Percentiles rank a stretch among this genome's conserved stretches.
These are phyloP conservation scores for Odontamblyopus lacepedii DNA, from an alignment of 2,797 vertebrate genomes.

Conservation along the genomic window DNA sequence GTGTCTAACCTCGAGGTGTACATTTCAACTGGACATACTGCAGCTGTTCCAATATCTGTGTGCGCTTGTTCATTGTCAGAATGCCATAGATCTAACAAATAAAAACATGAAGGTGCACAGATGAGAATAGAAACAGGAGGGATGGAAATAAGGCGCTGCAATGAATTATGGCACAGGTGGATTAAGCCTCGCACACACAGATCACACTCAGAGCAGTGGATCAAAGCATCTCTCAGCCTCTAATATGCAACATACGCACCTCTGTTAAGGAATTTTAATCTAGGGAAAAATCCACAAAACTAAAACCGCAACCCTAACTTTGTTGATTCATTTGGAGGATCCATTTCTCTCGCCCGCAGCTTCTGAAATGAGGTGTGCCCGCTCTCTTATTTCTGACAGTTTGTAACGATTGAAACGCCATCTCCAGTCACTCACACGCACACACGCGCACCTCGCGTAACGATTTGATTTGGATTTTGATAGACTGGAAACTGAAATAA, in stretches of 20 bases:
- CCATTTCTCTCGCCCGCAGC: slow-evolving; percentile 27
- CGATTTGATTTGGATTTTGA: neutral
- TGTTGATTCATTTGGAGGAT: slow-evolving; percentile 34
- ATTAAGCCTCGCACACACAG: slow-evolving; percentile 14
- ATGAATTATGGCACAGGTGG: slow-evolving; percentile 29
- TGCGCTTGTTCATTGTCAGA: slow-evolving; percentile 86
- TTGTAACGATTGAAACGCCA: slow-evolving; percentile 46
- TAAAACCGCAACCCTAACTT: neutral
- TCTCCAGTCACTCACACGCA: slow-evolving; percentile 15
- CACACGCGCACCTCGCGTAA: slow-evolving; percentile 1
- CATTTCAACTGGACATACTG: slow-evolving; percentile 88
- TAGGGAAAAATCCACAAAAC: neutral
- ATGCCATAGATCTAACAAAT: slow-evolving; percentile 88
- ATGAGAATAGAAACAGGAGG: slow-evolving; percentile 62
- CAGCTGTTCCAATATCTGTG: slow-evolving; percentile 86
- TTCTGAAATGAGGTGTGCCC: slow-evolving; percentile 35
- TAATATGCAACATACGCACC: slow-evolving; percentile 6
- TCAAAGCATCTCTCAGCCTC: neutral
- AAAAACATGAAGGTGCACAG: slow-evolving; percentile 78
- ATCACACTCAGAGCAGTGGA: slow-evolving; percentile 8
- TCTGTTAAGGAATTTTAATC: neutral
- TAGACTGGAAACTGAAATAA: neutral
- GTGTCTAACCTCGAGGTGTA: slow-evolving; percentile 85
- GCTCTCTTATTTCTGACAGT: slow-evolving; percentile 35
- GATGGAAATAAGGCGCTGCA: slow-evolving; percentile 10